A percentile compares a stretch with the other conserved stretches of the same genome.
Conservation (phyloP, 1,140 invertebrate genomes). For the Apis dorsata region DNA sequence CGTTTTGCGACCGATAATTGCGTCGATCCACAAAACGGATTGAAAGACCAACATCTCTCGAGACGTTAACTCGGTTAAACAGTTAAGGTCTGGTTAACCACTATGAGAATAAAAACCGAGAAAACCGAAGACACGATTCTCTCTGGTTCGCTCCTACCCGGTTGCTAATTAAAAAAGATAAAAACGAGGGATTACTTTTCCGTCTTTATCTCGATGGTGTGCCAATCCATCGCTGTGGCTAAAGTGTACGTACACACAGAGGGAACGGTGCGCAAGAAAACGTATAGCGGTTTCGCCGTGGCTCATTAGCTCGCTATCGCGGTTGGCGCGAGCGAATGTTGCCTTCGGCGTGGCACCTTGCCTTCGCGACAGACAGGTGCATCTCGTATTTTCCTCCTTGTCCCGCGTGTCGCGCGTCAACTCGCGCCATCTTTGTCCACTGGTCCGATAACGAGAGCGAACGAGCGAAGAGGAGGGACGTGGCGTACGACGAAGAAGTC, state of each 20-base stretch:
- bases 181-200: conserved; percentile 41
- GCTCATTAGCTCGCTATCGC: conserved; percentile 74
- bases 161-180: conserved; percentile 35
- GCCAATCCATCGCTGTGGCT: conserved; percentile 40
- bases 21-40: not conserved
- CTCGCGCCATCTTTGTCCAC: conserved; percentile 54
- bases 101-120: not conserved
- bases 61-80: conserved; percentile 9
- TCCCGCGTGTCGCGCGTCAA: not conserved
- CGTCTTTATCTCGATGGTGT: conserved; percentile 49
- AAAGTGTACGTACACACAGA: conserved; percentile 19
- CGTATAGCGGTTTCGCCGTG: conserved; percentile 47
- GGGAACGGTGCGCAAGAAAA: conserved; percentile 24
- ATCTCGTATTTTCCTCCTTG: conserved; percentile 55
- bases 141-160: not conserved
- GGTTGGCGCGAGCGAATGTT: conserved; percentile 63
- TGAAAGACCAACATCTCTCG: not conserved
- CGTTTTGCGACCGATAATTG: not conserved
- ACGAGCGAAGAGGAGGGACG: not conserved
- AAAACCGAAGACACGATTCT: no score
- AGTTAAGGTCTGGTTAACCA: not conserved
- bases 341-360: conserved; percentile 67
- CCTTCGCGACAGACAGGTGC: conserved; percentile 72
- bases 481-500: conserved; percentile 13
- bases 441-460: conserved; percentile 67